Evolutionary conservation across 2,113 vertebrate species (phyloP), one percentile per base, ranked within the genome.

Genomic region (Romanogobio albipinnatus): DNA sequence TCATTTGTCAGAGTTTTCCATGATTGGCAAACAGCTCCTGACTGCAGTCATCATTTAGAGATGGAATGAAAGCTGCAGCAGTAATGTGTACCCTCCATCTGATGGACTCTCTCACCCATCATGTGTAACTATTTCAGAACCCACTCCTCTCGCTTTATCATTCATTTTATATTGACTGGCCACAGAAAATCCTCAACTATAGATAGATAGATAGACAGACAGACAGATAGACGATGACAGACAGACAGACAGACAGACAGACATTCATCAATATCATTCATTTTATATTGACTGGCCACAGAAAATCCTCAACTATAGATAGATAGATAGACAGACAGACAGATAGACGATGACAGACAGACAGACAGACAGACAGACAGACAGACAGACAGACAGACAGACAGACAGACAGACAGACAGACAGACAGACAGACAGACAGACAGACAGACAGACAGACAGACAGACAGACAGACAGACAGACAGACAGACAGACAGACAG

Each of bases 21-120:
- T 76, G 49, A 86, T 86, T 86, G 80, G 33, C 71, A 82, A 87
- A 82, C 79, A 82, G 49, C 76, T 82, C 51, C 56, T 62, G 76
- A 64, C 61, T 36, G 45, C 29, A 70, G 79, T 36, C 43, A 29
- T 71, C 49, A 77, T 82, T 68, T 76, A 81, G 66, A 70, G 66
- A 29, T 5, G 13, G 45, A 62, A 26, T 83, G 74, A 61, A 58
- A 82, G 14, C 51, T 76, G 64, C 43, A 43, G 68, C 29, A 36
- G 53, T 79, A 47, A 81, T 79, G 66, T 61, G 45, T 81, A 7
- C 19, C 36, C 56, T 77, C n/a, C 53, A 39, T 66, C 75, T 45
- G 53, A 73, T 56, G 45, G 62, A 73, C 74, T 87, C 73, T 45
- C 78, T 80, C n/a, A 74, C 13, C 22, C 26, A 76, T 59, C 53